phyloP scores from a whole-genome alignment of 2,888 invertebrate genomes.

The Sabatieria punctata region DNA sequence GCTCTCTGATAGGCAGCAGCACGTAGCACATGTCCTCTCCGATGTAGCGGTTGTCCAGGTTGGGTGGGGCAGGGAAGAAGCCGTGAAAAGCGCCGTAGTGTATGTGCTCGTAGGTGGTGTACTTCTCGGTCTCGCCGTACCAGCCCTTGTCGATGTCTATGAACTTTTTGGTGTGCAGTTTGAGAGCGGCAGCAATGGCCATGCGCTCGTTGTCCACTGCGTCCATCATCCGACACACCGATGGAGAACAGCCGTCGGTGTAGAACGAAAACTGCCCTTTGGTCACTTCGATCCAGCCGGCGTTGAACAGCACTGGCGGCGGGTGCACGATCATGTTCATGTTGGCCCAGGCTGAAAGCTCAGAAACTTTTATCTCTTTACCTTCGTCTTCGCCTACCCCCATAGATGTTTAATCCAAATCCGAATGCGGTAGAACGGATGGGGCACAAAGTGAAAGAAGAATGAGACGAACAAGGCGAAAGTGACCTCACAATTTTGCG shows the following conservation, averaged over 20 bases:
- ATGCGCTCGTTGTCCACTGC: constrained; percentile 1
- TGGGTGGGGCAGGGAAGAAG: neutral
- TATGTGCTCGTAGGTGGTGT: constrained; percentile 5
- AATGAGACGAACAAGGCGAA: too few species aligned
- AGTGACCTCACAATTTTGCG: too few species aligned
- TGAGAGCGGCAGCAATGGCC: neutral
- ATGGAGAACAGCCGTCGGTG: constrained; percentile 2
- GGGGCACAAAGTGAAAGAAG: too few species aligned
- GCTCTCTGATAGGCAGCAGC: neutral
- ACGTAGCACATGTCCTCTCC: neutral
- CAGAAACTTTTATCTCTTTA: too few species aligned
- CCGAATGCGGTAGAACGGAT: too few species aligned
- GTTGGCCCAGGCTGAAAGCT: neutral
- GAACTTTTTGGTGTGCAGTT: neutral
- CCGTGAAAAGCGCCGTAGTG: constrained; percentile 1
- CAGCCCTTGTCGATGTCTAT: constrained; percentile 3
- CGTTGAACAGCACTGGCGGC: constrained; percentile 1
- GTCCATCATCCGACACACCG: constrained; percentile 1
- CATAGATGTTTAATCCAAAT: too few species aligned
- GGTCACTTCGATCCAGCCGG: constrained; percentile 1
- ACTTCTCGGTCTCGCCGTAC: constrained; percentile 2
- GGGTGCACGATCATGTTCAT: constrained; percentile 6
- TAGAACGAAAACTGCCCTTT: constrained; percentile 1
- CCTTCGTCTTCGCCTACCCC: too few species aligned
- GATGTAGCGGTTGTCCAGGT: neutral